Conservation (phyloP, 2,888 invertebrate species). For the Drosophila subsilvestris region DNA sequence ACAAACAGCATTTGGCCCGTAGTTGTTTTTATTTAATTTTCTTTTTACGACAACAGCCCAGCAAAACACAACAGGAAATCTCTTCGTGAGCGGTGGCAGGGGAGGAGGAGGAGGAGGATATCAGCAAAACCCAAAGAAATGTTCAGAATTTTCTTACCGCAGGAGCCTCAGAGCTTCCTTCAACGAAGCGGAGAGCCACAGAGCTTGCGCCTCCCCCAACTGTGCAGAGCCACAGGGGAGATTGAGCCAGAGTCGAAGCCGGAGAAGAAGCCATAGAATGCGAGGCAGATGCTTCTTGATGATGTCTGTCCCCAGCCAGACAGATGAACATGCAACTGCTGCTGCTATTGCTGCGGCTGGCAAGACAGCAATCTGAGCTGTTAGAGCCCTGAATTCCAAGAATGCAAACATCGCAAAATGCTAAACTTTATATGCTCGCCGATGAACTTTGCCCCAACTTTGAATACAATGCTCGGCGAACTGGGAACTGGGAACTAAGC, state of each 20-base stretch:
- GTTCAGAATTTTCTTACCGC: conserved; percentile 35
- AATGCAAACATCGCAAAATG: conserved; percentile 48
- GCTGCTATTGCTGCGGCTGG: conserved; percentile 28
- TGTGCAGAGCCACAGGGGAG: conserved; percentile 2
- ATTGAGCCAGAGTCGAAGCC: neutral
- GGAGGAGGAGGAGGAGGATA: neutral
- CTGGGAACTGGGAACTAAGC: neutral
- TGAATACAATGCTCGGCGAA: conserved; percentile 9
- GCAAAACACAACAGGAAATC: conserved; percentile 27
- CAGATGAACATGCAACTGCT: conserved; percentile 43
- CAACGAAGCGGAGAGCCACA: conserved; percentile 3
- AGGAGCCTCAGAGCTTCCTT: conserved; percentile 10
- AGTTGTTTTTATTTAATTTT: conserved; percentile 76
- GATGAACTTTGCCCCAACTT: conserved; percentile 23
- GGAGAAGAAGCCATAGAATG: conserved; percentile 14
- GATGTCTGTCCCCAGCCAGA: conserved; percentile 39
- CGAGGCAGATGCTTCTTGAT: conserved; percentile 42
- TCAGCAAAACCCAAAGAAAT: conserved; percentile 16
- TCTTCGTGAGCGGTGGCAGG: conserved; percentile 1
- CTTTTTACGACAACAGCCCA: conserved; percentile 58
- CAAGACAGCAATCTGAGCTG: conserved; percentile 31
- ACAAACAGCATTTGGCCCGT: conserved; percentile 53
- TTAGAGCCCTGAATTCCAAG: conserved; percentile 27
- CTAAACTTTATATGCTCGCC: conserved; percentile 23
- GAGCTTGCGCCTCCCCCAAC: conserved; percentile 5